Base-by-base conservation (phyloP, 1,140 invertebrate species). In the Leucophenga varia region DNA sequence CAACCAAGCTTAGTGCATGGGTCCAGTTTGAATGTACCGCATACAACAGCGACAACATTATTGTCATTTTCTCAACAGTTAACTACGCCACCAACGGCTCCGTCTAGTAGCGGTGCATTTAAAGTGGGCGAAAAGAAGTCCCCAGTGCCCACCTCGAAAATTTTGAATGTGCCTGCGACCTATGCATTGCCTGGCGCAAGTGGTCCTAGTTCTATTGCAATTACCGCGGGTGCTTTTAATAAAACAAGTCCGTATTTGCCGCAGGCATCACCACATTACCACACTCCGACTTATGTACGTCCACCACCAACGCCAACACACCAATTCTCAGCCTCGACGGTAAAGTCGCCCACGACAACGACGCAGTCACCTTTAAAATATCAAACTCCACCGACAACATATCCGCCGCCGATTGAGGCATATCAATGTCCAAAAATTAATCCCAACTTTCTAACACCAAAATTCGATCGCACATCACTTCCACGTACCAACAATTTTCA, bases 351-450 rank as follows among this genome's bases (percentile, higher is more conserved):
- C 10, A 19, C 14, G 19, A n/a, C 37, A 3, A 13, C 49, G 18
- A 42, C 50, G 12, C 54, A 55, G 12, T 61, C 70, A 0, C 69
- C 70, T 8, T 22, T 72, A 1, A 73, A 72, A 38, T 73, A 73
- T 36, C 70, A 70, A 37, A 68, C 71, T 8, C 55, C 71, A 17
- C 67, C 71, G 30, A 71, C 67, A 8, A 73, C 67, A 5, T 74
- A 72, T 59, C 71, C 71, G 38, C 64, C 71, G 3, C 71, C 69
- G 39, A 74, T 74, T n/a, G 71, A 74, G 43, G 70, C 68, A 17
- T 74, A 70, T 52, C 71, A 73, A 13, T 74, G 71, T 45, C 71
- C 71, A 35, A 74, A 74, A 48, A 73, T 74, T 1, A 74, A 74
- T 54, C 71, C 71, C 0, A 74, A 72, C 41, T 74, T 74, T 51